Evolutionary conservation across 2,888 invertebrate species (phyloP), one percentile per base, ranked within the genome.

Genomic region (Leptinotarsa tumamoca): DNA sequence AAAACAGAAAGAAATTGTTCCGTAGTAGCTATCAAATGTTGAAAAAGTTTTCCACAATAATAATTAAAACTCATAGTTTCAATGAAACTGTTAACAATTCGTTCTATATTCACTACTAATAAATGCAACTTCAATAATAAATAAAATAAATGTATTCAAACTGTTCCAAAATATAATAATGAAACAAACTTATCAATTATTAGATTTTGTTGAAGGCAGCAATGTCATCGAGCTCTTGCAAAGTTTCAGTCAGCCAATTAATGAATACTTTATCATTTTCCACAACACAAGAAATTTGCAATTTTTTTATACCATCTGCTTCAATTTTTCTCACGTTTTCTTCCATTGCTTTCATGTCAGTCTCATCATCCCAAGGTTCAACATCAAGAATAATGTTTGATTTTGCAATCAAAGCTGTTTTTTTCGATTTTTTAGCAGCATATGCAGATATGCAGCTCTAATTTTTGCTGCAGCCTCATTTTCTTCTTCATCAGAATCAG

Each of bases 241-340:
- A 94, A 87, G 94, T 92, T 89, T 98, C 98, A 83, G 93, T 94
- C 51, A 98, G 90, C 92, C 93, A 94, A 87, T 96, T 96, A 68
- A 96, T 91, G 54, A 96, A 96, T 21, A 98, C 95, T 89, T 97
- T 97, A n/a, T 97, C 98, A 88, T 98, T 98, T 90, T 97, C 98
- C 54, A 98, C 95, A 66, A 98, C 97, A 88, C 95, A 95, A 51
- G 94, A 94, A 83, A 98, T 97, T 89, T 96, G 96, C 73, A 98
- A 90, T 88, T 98, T 98, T 83, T 95, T 92, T 83, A 98, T 97
- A 73, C 98, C 98, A 85, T 98, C 98, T 79, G 91, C 91, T 77
- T 87, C 87, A 80, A 99, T 94, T 81, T 91, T 90, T 81, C 98
- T 91, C 0, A 98, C 97, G 82, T 90, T 89, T 49, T 90, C 88